phyloP scores from a whole-genome alignment of 2,797 vertebrate genomes.

The Siniperca obscura region DNA sequence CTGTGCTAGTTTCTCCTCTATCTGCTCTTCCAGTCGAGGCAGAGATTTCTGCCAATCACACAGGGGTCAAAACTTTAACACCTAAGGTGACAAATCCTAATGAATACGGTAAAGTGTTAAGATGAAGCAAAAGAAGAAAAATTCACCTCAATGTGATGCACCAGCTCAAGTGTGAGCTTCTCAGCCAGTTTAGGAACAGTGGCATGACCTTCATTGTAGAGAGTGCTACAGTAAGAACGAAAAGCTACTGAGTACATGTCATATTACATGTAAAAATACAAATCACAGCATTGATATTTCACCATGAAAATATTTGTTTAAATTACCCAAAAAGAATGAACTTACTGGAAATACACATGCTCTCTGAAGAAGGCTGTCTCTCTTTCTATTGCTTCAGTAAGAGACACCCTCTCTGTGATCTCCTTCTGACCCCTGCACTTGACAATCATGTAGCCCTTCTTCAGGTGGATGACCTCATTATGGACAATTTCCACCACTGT shows the following conservation, averaged over 20 bases:
- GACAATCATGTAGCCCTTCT: constrained; percentile 94
- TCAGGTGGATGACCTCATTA: constrained; percentile 86
- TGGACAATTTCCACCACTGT: constrained; percentile 82
- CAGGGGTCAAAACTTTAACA: background rate
- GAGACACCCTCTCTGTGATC: constrained; percentile 82
- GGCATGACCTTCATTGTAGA: constrained; percentile 85
- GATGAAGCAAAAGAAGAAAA: background rate
- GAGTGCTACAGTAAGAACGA: constrained; percentile 71
- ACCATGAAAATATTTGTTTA: background rate
- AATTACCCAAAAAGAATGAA: background rate
- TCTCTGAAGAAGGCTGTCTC: constrained; percentile 88
- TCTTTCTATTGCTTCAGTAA: constrained; percentile 81
- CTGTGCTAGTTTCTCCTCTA: constrained; percentile 83
- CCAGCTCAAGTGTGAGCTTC: constrained; percentile 90
- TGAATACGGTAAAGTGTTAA: background rate
- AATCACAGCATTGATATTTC: background rate
- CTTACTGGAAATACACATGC: constrained; percentile 75
- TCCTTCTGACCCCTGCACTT: constrained; percentile 92
- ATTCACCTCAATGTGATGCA: constrained; percentile 88
- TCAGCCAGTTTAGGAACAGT: constrained; percentile 88
- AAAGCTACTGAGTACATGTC: background rate
- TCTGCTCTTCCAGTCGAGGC: constrained; percentile 84
- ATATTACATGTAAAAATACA: background rate
- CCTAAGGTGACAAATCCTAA: background rate
- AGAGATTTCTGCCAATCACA: constrained; percentile 72